A percentile compares a stretch with the other conserved stretches of the same genome.
phyloP scores from a whole-genome alignment of 2,113 vertebrate genomes.

The Pollachius pollachius region DNA sequence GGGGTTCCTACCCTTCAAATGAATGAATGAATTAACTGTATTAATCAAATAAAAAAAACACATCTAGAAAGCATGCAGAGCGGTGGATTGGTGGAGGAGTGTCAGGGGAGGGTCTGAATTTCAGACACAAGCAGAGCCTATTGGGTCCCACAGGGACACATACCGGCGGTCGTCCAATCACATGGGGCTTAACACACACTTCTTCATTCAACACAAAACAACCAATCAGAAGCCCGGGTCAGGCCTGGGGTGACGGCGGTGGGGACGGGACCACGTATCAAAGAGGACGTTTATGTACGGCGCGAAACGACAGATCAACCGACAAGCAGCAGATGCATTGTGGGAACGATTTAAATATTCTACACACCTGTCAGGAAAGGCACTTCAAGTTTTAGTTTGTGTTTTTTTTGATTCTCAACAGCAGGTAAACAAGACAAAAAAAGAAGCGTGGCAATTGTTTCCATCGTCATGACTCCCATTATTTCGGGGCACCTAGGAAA shows the following conservation, averaged over 20 bases:
- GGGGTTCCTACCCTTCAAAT: too few relatives aligned
- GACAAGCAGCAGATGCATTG: conserved; percentile 42
- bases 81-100: not conserved
- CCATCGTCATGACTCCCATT: not conserved
- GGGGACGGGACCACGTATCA: conserved; percentile 1
- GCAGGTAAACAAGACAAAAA: conserved; percentile 8
- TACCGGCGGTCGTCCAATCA: conserved; percentile 21
- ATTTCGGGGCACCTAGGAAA: not conserved
- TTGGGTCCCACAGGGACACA: conserved; percentile 62
- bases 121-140: conserved; percentile 63
- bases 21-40: too few relatives aligned
- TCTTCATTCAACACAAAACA: conserved; percentile 16
- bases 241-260: conserved; percentile 15
- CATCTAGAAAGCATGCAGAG: conserved; percentile 44
- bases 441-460: not conserved
- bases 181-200: conserved; percentile 18
- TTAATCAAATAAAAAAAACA: conserved; percentile 30
- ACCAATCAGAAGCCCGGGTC: conserved; percentile 7
- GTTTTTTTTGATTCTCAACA: not conserved
- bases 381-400: conserved; percentile 56
- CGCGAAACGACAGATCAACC: conserved; percentile 11
- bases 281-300: not conserved
- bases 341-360: conserved; percentile 3
- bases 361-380: conserved; percentile 45
- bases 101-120: conserved; percentile 61